These are phyloP conservation scores for Misgurnus anguillicaudatus DNA, from an alignment of 2,113 vertebrate genomes.

Conservation along the genomic window DNA sequence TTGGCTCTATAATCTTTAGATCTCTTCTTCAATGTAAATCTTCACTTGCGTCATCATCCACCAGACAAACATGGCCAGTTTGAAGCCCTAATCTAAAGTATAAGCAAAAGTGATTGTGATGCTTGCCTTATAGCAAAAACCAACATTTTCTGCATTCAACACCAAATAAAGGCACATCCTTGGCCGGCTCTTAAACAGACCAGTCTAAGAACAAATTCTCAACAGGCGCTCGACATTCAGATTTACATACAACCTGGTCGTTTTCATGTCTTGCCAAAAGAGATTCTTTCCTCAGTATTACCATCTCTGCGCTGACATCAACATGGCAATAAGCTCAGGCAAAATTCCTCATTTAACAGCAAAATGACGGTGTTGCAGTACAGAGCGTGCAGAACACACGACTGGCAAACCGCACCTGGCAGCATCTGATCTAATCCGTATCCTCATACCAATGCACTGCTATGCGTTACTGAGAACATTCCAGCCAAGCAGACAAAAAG, in stretches of 20 bases:
- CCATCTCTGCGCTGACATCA: constrained; percentile 25
- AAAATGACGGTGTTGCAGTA: constrained; percentile 19
- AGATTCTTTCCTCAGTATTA: constrained; percentile 26
- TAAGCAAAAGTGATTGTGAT: no score
- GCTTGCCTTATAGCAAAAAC: no score
- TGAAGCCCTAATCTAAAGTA: no score
- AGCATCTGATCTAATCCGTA: constrained; percentile 8
- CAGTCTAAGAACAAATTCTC: constrained; percentile 26
- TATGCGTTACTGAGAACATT: constrained; percentile 50
- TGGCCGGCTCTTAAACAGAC: constrained; percentile 11
- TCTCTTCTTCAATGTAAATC: no score
- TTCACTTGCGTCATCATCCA: no score
- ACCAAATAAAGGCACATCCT: constrained; percentile 28
- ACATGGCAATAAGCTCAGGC: constrained; percentile 38
- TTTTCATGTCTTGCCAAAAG: constrained; percentile 44
- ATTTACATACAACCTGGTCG: not conserved
- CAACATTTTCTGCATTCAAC: not conserved
- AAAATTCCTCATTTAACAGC: constrained; percentile 46
- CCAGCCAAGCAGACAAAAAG: constrained; percentile 29
- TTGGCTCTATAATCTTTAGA: no score
- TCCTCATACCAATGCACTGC: constrained; percentile 29
- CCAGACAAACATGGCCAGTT: no score
- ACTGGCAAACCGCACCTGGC: constrained; percentile 2
- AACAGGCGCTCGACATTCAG: not conserved
- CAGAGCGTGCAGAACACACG: constrained; percentile 1